Base-by-base conservation (phyloP, 1,140 invertebrate species). In the Meloidogyne hapla region DNA sequence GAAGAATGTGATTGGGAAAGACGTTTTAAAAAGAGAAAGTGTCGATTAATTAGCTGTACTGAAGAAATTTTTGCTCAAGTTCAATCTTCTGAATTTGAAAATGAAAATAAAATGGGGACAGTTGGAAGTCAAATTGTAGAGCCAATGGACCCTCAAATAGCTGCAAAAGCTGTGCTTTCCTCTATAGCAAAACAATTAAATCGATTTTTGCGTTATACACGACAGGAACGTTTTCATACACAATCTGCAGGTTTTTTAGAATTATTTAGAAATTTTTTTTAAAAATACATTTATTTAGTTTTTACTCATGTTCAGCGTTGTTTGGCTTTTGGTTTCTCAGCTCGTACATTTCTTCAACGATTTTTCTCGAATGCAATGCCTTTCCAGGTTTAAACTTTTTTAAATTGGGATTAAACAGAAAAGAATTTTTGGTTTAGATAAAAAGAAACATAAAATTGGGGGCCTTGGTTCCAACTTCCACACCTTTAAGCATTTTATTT, bases 21-120 rank as follows among this genome's bases (percentile, higher is more conserved):
- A 45, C 63, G 74, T 25, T 56, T 75, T 25, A 74, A 72, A 61
- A 83, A 81, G 28, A 56, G 69, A 64, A 84, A 78, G 23, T 82
- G 79, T 63, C 73, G 81, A 42, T 62, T 82, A 33, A 25, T 82
- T 21, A 38, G 64, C 4, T 75, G 67, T 67, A 76, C 81, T 10
- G 82, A 83, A 72, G 81, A 82, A 66, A 83, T 82, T 8, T 82
- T 82, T 74, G 74, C 74, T 10, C 74, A 78, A 38, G 71, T 82
- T 23, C 73, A 82, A 56, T 63, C 81, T 1, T 69, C 25, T 38
- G 18, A 42, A 42, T 25, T 38, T 28, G 56, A 73, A 23, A 28
- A 12, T 42, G 26, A 12, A 23, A 33, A 25, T n/a, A 72, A n/a
- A 63, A 64, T 56, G 56, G 61, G 70, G 13, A 21, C 10, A 33